Evolutionary conservation across 53 echinoderm and acorn worm genomes (phyloP), one percentile per base, ranked within the genome.

Genomic region (Stichopus horrens): DNA sequence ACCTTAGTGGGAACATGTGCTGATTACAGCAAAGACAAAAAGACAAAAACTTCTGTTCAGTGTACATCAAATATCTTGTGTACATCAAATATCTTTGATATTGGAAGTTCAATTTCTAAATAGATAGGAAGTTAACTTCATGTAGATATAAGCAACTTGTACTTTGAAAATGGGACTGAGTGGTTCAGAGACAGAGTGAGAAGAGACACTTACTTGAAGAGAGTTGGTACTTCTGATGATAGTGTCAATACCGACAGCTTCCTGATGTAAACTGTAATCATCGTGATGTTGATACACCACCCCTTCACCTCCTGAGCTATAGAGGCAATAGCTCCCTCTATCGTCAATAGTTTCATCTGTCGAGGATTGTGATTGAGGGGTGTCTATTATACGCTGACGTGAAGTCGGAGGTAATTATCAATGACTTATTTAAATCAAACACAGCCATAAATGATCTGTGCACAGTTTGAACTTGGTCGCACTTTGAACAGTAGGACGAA

Each of bases 291-390:
- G 94, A 73, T 92, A 90, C 55, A 97, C 75, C 58, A 90, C 73
- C 52, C 97, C 97, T 57, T 95, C 97, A 16, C 97, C 97, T 90
- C 94, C 95, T 91, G 95, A 97, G 91, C 97, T 97, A 93, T 92
- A 97, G 20, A 97, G 86, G 60, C 87, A 78, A 37, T 14, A 7
- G 7, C 83, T 54, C 8, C 77, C 66, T 5, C 67, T 4, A 5
- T 67, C 66, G 75, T 75, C 6, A 20, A 7, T 6, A 4, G 14
- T 18, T 7, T 71, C 21, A 71, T 71, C 71, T 71, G 71, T 71
- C 4, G 52, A 9, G 21, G 77, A 54, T 16, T 23, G 77, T 5
- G 51, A 20, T 37, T 37, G 37, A 37, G 37, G 37, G 37, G 37
- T 37, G 2, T 37, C 37, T 37, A 2, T 37, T 37, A 37, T 2